Evolutionary conservation across 2,797 vertebrate species (phyloP).

Genomic region (Cottoperca gobio): DNA sequence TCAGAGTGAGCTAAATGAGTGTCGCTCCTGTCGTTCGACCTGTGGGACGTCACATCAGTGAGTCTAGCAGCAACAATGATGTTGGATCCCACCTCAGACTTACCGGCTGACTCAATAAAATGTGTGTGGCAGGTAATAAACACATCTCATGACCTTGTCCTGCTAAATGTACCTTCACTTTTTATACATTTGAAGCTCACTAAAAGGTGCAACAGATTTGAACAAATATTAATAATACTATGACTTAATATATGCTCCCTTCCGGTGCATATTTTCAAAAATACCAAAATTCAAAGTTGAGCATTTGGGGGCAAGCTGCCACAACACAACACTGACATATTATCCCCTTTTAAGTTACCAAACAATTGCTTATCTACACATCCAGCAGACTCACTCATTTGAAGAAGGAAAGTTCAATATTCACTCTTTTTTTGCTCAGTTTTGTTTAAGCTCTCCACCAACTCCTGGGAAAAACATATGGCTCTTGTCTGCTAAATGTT

Average conservation of each 20-base stretch:
- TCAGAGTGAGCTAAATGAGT: conserved; percentile 6
- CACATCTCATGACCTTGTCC: background rate
- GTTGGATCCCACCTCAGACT: conserved; percentile 1
- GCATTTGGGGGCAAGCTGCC: background rate
- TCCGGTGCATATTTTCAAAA: background rate
- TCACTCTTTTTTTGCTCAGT: background rate
- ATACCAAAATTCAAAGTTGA: background rate
- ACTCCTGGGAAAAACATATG: too few relatives aligned
- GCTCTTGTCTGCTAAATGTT: too few relatives aligned
- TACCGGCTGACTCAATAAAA: background rate
- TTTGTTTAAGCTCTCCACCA: too few relatives aligned
- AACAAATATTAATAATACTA: background rate
- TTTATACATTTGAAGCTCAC: too few relatives aligned
- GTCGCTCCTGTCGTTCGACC: background rate
- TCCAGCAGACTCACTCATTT: too few relatives aligned
- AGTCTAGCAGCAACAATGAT: background rate
- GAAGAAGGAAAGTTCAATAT: background rate
- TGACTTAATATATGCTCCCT: background rate
- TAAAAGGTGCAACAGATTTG: too few relatives aligned
- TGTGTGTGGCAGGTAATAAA: conserved; percentile 1
- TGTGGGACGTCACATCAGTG: background rate
- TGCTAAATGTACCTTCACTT: background rate
- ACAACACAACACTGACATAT: background rate
- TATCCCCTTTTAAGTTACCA: background rate
- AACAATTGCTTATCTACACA: background rate